phyloP scores from a whole-genome alignment of 2,113 vertebrate species.

The Callorhinus ursinus region DNA sequence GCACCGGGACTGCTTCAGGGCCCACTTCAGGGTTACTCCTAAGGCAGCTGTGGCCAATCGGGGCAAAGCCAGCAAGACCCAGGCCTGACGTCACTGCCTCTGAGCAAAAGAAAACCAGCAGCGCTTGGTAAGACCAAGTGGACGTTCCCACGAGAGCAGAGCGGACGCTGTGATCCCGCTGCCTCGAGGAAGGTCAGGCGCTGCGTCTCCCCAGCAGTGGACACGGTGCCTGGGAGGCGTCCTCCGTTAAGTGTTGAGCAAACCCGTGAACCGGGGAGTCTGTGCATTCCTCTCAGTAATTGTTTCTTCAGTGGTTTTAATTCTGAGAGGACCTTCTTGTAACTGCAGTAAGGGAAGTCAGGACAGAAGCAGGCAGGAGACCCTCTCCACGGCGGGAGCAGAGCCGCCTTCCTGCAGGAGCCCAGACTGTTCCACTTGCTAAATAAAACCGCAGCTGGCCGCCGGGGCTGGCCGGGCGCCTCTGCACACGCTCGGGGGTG shows the following conservation, averaged over 20 bases:
- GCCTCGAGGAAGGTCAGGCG: neutral
- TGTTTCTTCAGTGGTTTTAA: neutral
- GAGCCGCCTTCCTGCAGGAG: neutral
- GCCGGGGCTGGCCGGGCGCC: neutral
- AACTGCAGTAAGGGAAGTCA: neutral
- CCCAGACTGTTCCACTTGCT: neutral
- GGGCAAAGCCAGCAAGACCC: neutral
- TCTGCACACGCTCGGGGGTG: neutral
- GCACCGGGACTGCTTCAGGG: neutral
- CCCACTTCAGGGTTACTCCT: neutral
- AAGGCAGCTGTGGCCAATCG: neutral
- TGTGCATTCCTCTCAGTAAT: neutral
- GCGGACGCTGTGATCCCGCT: accelerated
- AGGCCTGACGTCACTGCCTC: neutral
- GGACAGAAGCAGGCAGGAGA: neutral
- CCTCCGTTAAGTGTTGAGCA: neutral
- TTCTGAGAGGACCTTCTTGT: neutral
- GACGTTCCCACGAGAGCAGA: neutral
- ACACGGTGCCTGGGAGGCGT: neutral
- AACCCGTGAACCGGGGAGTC: neutral
- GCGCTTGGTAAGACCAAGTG: neutral
- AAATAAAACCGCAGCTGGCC: neutral
- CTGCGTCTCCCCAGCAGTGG: neutral
- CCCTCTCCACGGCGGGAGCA: neutral
- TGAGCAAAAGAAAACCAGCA: neutral